phyloP scores from a whole-genome alignment of 2,113 vertebrate genomes.

The Brachirus orientalis region DNA sequence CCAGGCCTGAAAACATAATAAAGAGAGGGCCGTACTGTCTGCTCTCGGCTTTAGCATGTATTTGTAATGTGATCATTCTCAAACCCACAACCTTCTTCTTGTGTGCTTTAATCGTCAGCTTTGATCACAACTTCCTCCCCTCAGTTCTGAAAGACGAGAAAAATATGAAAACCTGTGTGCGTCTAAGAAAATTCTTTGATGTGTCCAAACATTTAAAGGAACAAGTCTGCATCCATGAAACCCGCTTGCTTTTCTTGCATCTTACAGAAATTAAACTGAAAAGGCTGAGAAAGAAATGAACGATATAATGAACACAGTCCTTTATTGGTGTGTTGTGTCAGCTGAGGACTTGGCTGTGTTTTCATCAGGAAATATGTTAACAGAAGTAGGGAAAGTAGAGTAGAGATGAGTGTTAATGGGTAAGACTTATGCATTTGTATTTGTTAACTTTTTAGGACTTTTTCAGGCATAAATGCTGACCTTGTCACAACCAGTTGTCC shows the following conservation, averaged over 20 bases:
- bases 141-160: constrained; percentile 9
- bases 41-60: constrained; percentile 65
- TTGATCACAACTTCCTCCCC: constrained; percentile 23
- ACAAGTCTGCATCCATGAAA: not conserved
- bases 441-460: not conserved
- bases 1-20: constrained; percentile 59
- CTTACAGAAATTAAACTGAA: too few relatives aligned
- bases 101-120: constrained; percentile 35
- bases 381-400: too few relatives aligned
- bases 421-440: constrained; percentile 20
- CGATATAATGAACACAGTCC: too few relatives aligned
- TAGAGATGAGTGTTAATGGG: constrained; percentile 48
- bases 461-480: too few relatives aligned
- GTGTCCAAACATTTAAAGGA: not conserved
- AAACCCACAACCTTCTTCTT: constrained; percentile 40
- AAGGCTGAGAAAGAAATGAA: too few relatives aligned
- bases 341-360: constrained; percentile 38
- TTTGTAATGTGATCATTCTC: constrained; percentile 70
- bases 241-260: not conserved
- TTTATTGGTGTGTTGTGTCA: constrained; percentile 21
- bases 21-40: constrained; percentile 70
- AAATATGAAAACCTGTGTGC: not conserved
- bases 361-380: constrained; percentile 73
- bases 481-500: too few relatives aligned
- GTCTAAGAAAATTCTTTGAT: not conserved